phyloP scores from a whole-genome alignment of 2,888 invertebrate species.

The Endotricha flammealis region DNA sequence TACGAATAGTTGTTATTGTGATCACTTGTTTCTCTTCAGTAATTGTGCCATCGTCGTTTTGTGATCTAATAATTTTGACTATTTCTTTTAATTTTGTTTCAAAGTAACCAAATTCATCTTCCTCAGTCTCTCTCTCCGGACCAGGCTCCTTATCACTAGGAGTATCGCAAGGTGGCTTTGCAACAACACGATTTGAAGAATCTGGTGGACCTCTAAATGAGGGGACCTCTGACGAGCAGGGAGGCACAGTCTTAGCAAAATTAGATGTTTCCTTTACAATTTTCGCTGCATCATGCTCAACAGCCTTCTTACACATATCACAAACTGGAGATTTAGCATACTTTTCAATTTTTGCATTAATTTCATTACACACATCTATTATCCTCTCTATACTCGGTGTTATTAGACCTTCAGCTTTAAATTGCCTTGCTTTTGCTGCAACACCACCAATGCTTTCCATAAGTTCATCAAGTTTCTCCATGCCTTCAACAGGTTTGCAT shows the following conservation, averaged over 20 bases:
- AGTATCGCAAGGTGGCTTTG: too few relatives aligned
- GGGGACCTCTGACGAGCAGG: too few relatives aligned
- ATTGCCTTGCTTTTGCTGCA: not conserved
- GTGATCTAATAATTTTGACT: conserved; percentile 31
- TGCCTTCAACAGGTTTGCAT: not conserved
- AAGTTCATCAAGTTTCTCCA: not conserved
- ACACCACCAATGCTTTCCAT: not conserved
- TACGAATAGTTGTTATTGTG: conserved; percentile 28
- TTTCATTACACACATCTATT: not conserved
- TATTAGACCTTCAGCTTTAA: not conserved
- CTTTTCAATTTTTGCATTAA: not conserved
- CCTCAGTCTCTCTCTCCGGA: too few relatives aligned
- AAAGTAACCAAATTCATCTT: not conserved
- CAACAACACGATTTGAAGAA: too few relatives aligned
- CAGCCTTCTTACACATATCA: not conserved
- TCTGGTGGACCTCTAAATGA: too few relatives aligned
- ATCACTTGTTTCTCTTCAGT: conserved; percentile 33
- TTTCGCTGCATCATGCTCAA: too few relatives aligned
- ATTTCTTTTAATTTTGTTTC: conserved; percentile 25
- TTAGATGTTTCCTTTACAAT: too few relatives aligned
- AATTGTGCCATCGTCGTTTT: conserved; percentile 36
- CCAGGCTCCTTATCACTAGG: too few relatives aligned
- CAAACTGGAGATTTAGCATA: not conserved
- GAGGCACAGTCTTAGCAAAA: too few relatives aligned
- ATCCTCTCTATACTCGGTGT: not conserved